Evolutionary conservation across 2,113 vertebrate genomes (phyloP).

Genomic region (Eclectus roratus): DNA sequence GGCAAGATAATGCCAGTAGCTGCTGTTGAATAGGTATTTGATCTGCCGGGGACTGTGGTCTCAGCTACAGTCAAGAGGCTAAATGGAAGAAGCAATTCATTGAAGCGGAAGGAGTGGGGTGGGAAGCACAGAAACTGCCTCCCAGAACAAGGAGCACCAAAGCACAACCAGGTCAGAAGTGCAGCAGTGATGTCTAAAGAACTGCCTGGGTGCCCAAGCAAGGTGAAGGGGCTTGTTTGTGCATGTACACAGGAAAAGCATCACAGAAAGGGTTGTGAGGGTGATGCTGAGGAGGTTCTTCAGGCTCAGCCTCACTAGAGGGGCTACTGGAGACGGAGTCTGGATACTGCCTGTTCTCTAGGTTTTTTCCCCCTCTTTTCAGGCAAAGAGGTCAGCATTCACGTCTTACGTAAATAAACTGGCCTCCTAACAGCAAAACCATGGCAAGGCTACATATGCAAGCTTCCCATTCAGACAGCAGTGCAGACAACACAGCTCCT

Average conservation of each 20-base stretch:
- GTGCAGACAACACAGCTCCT: not conserved
- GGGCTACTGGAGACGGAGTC: not conserved
- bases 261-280: not conserved
- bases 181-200: not conserved
- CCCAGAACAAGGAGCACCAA: not conserved
- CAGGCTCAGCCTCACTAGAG: not conserved
- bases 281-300: not conserved
- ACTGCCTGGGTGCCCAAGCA: not conserved
- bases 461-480: not conserved
- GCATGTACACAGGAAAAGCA: fast-evolving
- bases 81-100: not conserved
- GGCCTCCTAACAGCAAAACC: not conserved
- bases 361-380: not conserved
- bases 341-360: not conserved
- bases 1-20: not conserved
- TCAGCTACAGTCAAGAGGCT: not conserved
- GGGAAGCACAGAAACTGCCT: not conserved
- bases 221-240: not conserved
- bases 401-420: not conserved
- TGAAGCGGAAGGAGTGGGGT: not conserved
- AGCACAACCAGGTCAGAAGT: not conserved
- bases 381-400: not conserved
- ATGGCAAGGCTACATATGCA: not conserved
- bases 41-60: not conserved
- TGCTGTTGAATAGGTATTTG: not conserved